Evolutionary conservation across 2,113 vertebrate genomes (phyloP).

Genomic region (Dascyllus trimaculatus): DNA sequence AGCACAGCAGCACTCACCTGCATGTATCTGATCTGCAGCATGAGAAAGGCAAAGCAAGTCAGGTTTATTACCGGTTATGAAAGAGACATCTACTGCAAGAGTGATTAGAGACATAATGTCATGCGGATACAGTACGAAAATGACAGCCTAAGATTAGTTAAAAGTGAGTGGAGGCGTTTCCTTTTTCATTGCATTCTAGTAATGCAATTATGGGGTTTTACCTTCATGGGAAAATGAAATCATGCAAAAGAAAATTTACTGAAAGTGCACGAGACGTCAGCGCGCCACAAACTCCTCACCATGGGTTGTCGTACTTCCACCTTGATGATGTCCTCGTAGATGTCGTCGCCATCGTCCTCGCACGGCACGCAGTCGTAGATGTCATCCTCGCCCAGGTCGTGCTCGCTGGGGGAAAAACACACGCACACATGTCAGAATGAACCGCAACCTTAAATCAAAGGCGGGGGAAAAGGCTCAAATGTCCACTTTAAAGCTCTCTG

Average conservation of each 20-base stretch:
- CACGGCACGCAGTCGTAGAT: conserved; percentile 98
- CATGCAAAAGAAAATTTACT: conserved; percentile 9
- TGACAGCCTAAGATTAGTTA: conserved; percentile 11
- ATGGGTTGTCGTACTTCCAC: conserved; percentile 98
- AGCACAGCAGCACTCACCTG: conserved; percentile 88
- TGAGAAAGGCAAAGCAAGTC: conserved; percentile 83
- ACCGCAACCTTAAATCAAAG: background rate
- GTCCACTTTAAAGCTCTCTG: conserved; percentile 2
- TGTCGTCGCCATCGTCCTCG: conserved; percentile 96
- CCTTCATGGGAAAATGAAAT: conserved; percentile 5
- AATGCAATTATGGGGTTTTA: conserved; percentile 8
- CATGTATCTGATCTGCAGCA: conserved; percentile 97
- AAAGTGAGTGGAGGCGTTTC: conserved; percentile 22
- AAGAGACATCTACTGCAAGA: conserved; percentile 11
- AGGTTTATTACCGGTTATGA: conserved; percentile 30
- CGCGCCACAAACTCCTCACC: conserved; percentile 84
- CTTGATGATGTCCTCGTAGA: conserved; percentile 99
- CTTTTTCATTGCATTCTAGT: conserved; percentile 6
- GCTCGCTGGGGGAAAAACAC: conserved; percentile 85
- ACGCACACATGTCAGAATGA: conserved; percentile 12
- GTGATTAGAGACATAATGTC: conserved; percentile 1
- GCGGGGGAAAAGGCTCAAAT: background rate
- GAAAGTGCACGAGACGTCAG: background rate
- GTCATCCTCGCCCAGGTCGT: conserved; percentile 96
- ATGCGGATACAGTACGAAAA: conserved; percentile 31